Base-by-base conservation (phyloP, 2,888 invertebrate species). In the Resseliella maxima region DNA sequence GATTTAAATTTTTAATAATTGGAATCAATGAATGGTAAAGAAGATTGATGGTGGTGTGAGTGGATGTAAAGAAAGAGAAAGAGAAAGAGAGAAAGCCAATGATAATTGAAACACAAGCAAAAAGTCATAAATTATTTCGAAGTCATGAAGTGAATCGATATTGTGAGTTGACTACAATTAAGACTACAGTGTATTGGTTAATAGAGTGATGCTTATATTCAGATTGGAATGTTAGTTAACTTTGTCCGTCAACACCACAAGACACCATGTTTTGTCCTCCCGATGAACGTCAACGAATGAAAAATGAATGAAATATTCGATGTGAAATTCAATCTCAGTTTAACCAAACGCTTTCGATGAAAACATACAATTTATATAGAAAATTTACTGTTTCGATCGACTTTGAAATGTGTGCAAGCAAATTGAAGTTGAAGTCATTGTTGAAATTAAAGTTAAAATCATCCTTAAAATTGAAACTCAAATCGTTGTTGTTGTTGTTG, bases 61-160 rank as follows among this genome's bases (percentile, higher is more conserved):
- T 38, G 41, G n/a, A n/a, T n/a, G n/a, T n/a, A n/a, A n/a, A n/a
- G n/a, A n/a, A n/a, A n/a, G n/a, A n/a, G n/a, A n/a, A n/a, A n/a
- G n/a, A n/a, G n/a, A n/a, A n/a, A n/a, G n/a, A n/a, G n/a, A 38
- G 83, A 83, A n/a, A 72, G 35, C 72, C 72, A 83, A 83, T 38
- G 38, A n/a, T 72, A 31, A 72, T 35, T 72, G 72, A 72, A 72
- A 31, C 31, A 72, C 72, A 8, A 72, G 10, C 46, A 8, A 72
- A 24, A 27, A 31, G 35, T 31, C 72, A 72, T 72, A 72, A 72
- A 72, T 72, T 72, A 72, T 72, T 72, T 72, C 18, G 72, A n/a
- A 72, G 72, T 72, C 72, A 72, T 72, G 31, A 72, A 72, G 72
- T n/a, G 35, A 72, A 35, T 59, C 59, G 59, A 10, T 31, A 15